Evolutionary conservation across 2,888 invertebrate species (phyloP), one percentile per base, ranked within the genome.

Genomic region (Mythimna lalbum): DNA sequence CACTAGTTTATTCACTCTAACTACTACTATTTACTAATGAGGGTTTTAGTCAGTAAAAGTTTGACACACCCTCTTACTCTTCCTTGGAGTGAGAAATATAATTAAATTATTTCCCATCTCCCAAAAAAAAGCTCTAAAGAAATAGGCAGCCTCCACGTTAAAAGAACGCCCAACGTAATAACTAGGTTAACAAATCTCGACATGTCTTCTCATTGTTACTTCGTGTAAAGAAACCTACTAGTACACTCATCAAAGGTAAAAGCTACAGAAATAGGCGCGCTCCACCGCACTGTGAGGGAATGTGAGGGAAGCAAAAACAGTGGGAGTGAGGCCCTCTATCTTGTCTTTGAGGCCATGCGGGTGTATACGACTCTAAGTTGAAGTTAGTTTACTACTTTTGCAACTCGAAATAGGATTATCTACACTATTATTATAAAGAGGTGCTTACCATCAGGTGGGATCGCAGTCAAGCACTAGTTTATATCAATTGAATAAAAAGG

Each of bases 281-380:
- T 81, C 23, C 63, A 65, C 52, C 49, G 61, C 53, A 78, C 66
- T 68, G 60, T 39, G 61, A 47, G 17, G 56, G 47, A 70, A 53
- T 31, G 62, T 39, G 66, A 52, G 64, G 63, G 31, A 60, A 49
- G 50, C 33, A 76, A 67, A 81, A 57, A 71, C 69, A 63, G 66
- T 55, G 62, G 55, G 55, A 75, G 69, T 12, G 69, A 43, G 59
- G 73, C 74, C 56, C 76, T 76, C 76, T 68, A 64, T 75, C 81
- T 71, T 74, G 73, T 76, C 71, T 82, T 76, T 82, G 74, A 72
- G 64, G 50, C 23, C 61, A 71, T 66, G 65, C 64, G 76, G 69
- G 72, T 63, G 69, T 62, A 74, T 68, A 50, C 53, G 39, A 61
- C 69, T 59, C 23, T 59, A 73, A 72, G 52, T 64, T 53, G 52